phyloP scores from a whole-genome alignment of 1,140 invertebrate genomes.

The Cydia pomonella region DNA sequence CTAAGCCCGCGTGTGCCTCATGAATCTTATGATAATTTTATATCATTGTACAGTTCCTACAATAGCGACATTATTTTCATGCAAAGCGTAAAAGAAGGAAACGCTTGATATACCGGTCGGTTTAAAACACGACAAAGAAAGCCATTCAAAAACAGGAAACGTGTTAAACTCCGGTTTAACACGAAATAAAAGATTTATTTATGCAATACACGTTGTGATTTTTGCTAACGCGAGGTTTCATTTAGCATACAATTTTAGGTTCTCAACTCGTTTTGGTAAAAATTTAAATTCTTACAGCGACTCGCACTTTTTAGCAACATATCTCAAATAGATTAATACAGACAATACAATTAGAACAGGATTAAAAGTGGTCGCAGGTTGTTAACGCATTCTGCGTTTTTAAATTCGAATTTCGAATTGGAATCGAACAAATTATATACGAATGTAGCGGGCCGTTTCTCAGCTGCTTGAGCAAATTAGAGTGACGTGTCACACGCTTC shows the following conservation, averaged over 20 bases:
- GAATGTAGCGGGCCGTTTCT: slow-evolving; percentile 6
- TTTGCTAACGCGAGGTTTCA: slow-evolving; percentile 26
- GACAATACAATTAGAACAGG: slow-evolving; percentile 24
- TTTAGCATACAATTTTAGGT: slow-evolving; percentile 32
- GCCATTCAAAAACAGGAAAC: slow-evolving; percentile 49
- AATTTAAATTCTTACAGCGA: slow-evolving; percentile 19
- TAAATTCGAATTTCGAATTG: slow-evolving; percentile 31
- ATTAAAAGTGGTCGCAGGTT: slow-evolving; percentile 2
- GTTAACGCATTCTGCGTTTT: slow-evolving; percentile 24
- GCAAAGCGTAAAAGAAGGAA: slow-evolving; percentile 49
- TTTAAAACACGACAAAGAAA: slow-evolving; percentile 44
- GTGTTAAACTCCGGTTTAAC: slow-evolving; percentile 34
- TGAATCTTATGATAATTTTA: slow-evolving; percentile 65
- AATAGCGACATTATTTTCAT: slow-evolving; percentile 50
- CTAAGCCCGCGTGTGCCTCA: slow-evolving; percentile 47
- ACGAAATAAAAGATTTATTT: slow-evolving; percentile 31
- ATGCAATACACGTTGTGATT: slow-evolving; percentile 31
- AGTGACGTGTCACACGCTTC: slow-evolving; percentile 74
- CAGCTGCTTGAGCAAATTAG: slow-evolving; percentile 48
- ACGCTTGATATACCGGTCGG: slow-evolving; percentile 49
- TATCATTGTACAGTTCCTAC: slow-evolving; percentile 42
- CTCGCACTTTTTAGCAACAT: slow-evolving; percentile 3
- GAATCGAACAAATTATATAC: slow-evolving; percentile 21
- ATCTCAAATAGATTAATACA: slow-evolving; percentile 29
- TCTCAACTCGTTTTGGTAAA: slow-evolving; percentile 27